These are phyloP conservation scores for Melieria crassipennis DNA, from an alignment of 2,888 invertebrate species.

Conservation along the genomic window DNA sequence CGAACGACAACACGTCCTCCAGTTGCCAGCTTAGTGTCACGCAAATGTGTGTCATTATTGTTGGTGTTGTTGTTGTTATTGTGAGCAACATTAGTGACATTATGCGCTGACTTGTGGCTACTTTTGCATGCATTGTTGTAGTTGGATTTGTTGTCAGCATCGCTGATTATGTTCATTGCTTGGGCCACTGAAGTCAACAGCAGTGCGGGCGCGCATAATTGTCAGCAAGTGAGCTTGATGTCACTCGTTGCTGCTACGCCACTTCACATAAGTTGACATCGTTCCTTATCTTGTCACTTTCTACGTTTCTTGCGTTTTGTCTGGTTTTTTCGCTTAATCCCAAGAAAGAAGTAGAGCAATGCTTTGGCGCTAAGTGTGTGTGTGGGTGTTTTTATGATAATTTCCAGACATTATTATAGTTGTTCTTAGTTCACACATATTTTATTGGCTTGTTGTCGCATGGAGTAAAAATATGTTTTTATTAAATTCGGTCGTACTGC, in stretches of 20 bases:
- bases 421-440: too few species aligned
- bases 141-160: too few species aligned
- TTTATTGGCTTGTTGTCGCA: too few species aligned
- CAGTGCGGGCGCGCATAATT: too few species aligned
- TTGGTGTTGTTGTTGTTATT: conserved; percentile 18
- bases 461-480: too few species aligned
- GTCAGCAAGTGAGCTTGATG: neutral
- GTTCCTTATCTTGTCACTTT: neutral
- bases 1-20: neutral
- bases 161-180: neutral
- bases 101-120: neutral
- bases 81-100: neutral
- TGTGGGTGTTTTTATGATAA: neutral
- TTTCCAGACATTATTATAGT: too few species aligned
- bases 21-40: neutral
- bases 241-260: neutral
- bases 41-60: conserved; percentile 11
- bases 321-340: neutral
- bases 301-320: neutral
- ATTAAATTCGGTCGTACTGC: too few species aligned
- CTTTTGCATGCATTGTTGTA: neutral
- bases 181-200: neutral
- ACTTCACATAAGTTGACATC: neutral
- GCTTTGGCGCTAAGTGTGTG: too few species aligned
- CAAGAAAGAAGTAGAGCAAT: too few species aligned